Percentiles rank a stretch among this genome's conserved stretches.
These are phyloP conservation scores for Cardiocondyla obscurior DNA, from an alignment of 1,140 invertebrate species.

Conservation along the genomic window DNA sequence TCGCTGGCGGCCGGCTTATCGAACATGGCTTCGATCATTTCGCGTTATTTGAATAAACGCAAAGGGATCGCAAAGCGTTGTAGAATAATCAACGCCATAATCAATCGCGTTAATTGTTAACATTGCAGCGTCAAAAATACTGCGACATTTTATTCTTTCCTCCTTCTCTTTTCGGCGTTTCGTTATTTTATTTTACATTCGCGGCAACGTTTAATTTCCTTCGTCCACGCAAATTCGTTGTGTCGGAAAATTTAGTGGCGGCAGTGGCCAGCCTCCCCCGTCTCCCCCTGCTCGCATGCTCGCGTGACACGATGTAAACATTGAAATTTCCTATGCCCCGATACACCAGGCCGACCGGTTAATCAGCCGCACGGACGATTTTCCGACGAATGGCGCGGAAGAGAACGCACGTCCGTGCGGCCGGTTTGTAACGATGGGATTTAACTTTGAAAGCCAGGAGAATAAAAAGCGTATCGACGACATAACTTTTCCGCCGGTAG, in stretches of 20 bases:
- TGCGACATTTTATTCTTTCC: neutral
- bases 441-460: neutral
- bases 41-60: neutral
- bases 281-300: slow-evolving; percentile 15
- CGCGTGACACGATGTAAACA: slow-evolving; percentile 49
- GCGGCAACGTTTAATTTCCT: slow-evolving; percentile 40
- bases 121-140: too few relatives aligned
- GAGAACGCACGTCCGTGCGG: neutral
- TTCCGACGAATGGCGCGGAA: slow-evolving; percentile 37
- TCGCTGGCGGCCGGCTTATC: neutral
- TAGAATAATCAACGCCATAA: neutral
- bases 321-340: slow-evolving; percentile 46
- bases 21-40: slow-evolving; percentile 11
- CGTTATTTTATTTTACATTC: slow-evolving; percentile 33
- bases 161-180: neutral
- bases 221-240: slow-evolving; percentile 33
- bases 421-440: slow-evolving; percentile 24
- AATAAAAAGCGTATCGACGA: slow-evolving; percentile 1
- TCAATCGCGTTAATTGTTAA: neutral
- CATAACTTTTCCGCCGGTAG: neutral
- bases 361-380: slow-evolving; percentile 47
- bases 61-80: neutral
- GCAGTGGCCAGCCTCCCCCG: neutral
- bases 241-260: slow-evolving; percentile 35
- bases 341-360: slow-evolving; percentile 41